Conservation (phyloP, 2,888 invertebrate genomes). For the Kryphioiulus occultus region DNA sequence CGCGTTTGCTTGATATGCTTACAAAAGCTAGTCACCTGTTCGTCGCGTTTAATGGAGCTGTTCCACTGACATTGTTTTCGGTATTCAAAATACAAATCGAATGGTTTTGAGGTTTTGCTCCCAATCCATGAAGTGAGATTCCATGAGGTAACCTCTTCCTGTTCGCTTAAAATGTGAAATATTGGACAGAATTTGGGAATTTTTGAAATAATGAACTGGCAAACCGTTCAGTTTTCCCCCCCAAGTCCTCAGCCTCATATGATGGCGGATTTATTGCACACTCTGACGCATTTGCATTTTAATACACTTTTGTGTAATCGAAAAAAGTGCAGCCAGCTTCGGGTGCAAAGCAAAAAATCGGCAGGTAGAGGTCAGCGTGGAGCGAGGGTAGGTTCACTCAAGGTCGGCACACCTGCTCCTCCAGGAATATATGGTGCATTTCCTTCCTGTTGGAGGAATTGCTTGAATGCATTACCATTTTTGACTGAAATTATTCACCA, state of each 20-base stretch:
- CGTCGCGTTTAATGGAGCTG: too few species aligned
- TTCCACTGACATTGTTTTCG: too few species aligned
- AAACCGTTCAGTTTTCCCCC: background rate
- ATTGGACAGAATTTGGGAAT: too few species aligned
- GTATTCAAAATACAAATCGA: too few species aligned
- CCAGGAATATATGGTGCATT: background rate
- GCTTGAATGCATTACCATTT: background rate
- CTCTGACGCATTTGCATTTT: background rate
- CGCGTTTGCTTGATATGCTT: too few species aligned
- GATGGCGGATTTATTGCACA: background rate
- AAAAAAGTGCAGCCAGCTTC: background rate
- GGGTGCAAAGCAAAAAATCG: background rate
- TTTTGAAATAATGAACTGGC: background rate
- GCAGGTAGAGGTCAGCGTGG: background rate
- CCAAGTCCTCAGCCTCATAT: background rate
- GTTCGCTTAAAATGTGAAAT: too few species aligned
- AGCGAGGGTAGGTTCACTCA: background rate
- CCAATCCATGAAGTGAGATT: too few species aligned
- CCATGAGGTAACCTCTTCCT: too few species aligned
- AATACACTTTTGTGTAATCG: background rate
- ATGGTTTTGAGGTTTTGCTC: too few species aligned
- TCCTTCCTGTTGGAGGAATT: background rate
- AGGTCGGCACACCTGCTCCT: constrained; percentile 5
- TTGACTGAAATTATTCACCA: background rate
- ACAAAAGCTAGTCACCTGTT: too few species aligned